Percentiles rank a stretch among this genome's conserved stretches.
Conservation (phyloP, 1,140 invertebrate genomes). For the Bathynomus jamesi region DNA sequence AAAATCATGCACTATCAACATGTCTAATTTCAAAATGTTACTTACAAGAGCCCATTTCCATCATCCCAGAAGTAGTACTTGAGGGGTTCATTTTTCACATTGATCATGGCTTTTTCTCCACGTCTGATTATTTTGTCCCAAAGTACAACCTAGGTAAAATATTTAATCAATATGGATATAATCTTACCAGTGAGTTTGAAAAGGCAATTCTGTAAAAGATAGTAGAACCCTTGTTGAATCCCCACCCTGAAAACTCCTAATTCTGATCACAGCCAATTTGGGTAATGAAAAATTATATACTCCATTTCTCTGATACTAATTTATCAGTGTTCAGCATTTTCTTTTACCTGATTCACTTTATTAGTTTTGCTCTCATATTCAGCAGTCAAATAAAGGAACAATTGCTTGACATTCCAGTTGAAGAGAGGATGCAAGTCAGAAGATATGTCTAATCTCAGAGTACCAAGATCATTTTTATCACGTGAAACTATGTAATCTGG, state of each 20-base stretch:
- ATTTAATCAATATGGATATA: constrained; percentile 20
- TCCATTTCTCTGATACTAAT: background rate
- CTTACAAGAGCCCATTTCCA: constrained; percentile 88
- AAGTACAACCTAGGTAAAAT: constrained; percentile 68
- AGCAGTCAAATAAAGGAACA: constrained; percentile 93
- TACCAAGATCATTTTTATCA: constrained; percentile 92
- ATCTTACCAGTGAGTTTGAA: background rate
- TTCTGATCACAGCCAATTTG: background rate
- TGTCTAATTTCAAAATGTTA: too few species aligned
- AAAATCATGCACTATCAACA: too few species aligned
- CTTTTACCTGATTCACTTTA: constrained; percentile 78
- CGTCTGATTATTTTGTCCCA: constrained; percentile 98
- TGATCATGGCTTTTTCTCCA: constrained; percentile 81
- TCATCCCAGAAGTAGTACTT: constrained; percentile 99
- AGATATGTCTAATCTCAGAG: constrained; percentile 80
- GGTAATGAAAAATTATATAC: background rate
- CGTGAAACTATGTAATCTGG: constrained; percentile 88
- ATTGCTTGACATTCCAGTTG: constrained; percentile 99
- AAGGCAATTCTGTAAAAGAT: background rate
- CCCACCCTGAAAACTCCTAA: background rate
- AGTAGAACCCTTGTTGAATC: background rate
- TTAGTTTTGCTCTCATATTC: constrained; percentile 89
- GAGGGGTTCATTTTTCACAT: constrained; percentile 89
- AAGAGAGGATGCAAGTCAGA: constrained; percentile 76
- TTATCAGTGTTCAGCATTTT: too few species aligned